Evolutionary conservation across 2,888 invertebrate genomes (phyloP), one percentile per base, ranked within the genome.

Genomic region (Furcula furcula): DNA sequence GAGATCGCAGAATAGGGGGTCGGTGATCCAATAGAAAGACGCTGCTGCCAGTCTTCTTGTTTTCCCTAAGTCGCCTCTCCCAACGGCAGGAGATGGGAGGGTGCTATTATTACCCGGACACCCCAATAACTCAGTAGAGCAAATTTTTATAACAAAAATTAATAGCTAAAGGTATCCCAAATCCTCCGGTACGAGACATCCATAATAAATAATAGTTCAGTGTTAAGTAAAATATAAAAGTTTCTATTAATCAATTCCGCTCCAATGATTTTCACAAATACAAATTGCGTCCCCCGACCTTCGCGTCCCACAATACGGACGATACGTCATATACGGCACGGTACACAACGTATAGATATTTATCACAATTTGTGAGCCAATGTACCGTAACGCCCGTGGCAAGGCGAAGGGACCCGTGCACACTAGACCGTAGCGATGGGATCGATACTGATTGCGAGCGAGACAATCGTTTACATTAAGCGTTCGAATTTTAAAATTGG

Each of bases 291-390:
- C 55, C 37, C 51, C 52, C 55, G 42, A 51, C 54, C 53, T 46
- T 47, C 51, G 39, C 55, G 34, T 28, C 36, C 38, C 40, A 51
- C 51, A 54, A 56, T 46, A 19, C 27, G 30, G 37, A 36, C 46
- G 56, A 56, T 56, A 57, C 49, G 52, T 56, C 56, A 56, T 56
- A 42, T 41, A 44, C 51, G 55, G 48, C 56, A 43, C 25, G 29
- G 31, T 55, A 52, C 47, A 56, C 44, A 54, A 42, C 43, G 46
- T 56, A 52, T 58, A 58, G 61, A 64, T 67, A 69, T 67, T 69
- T 70, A 72, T 76, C 71, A 71, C 72, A 76, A 75, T 76, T 74
- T 74, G 67, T 59, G 55, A 67, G 41, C 55, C 65, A 77, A 78
- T 74, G 64, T 69, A 66, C 54, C 73, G 69, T 71, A 58, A 65